Evolutionary conservation across 2,113 vertebrate genomes (phyloP), one percentile per base, ranked within the genome.

Genomic region (Epinephelus moara): DNA sequence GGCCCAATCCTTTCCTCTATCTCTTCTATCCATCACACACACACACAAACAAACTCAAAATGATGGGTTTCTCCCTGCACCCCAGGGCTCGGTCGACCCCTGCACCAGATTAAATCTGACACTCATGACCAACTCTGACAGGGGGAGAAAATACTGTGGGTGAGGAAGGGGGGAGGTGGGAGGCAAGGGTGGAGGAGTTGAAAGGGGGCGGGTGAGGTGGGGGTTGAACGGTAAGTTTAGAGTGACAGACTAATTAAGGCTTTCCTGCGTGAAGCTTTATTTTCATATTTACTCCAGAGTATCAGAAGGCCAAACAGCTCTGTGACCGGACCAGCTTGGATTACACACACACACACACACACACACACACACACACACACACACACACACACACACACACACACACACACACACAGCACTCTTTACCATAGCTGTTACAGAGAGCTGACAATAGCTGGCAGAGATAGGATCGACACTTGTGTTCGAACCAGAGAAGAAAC

Each of bases 91-190:
- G 75, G 71, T 90, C 84, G 93, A 94, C 94, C 94, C 85, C 85
- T 75, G 85, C 81, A 68, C 77, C 92, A 92, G 93, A 95, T 95
- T 95, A 94, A 93, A 94, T 94, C 92, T 93, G 91, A 93, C 88
- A 90, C 92, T 94, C 89, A 68, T 89, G 92, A 93, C 93, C 92
- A 61, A 53, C 80, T 90, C 94, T 95, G 92, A 91, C 94, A 93
- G 81, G 72, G 77, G 83, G 80, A 84, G 84, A 82, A 81, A 90
- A 89, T 81, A 83, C 73, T 52, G 66, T 0, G 56, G 81, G 80
- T 42, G 75, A 59, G 70, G 62, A 19, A 30, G 15, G 66, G 64
- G 63, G 15, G 0, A 23, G 74, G 15, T 0, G 59, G 27, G 64
- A 21, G 53, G 27, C 14, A 12, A 23, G 52, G 60, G 33, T 49